These are phyloP conservation scores for Micoletzkya japonica DNA, from an alignment of 2,888 invertebrate genomes.

Conservation along the genomic window DNA sequence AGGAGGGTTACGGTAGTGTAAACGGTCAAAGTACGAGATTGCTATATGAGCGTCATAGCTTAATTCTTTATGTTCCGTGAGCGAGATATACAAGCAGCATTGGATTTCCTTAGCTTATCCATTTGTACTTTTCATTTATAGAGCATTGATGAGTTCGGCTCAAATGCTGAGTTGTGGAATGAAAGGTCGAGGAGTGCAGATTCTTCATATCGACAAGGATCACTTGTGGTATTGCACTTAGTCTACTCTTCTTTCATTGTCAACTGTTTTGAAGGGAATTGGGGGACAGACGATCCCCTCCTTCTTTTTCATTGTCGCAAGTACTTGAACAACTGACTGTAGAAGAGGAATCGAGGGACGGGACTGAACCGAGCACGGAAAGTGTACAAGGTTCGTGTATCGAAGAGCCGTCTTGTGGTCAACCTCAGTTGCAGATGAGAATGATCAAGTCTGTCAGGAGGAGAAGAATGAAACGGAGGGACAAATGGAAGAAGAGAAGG, in stretches of 20 bases:
- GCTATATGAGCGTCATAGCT: no score
- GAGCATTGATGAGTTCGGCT: slow-evolving; percentile 48
- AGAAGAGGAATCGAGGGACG: neutral
- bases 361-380: no score
- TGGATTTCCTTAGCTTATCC: no score
- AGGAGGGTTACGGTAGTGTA: no score
- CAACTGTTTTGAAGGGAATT: slow-evolving; percentile 39
- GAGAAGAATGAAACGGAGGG: slow-evolving; percentile 1
- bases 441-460: slow-evolving; percentile 17
- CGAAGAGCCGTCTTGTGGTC: neutral
- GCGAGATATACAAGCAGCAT: no score
- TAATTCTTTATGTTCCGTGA: no score
- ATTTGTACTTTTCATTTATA: neutral
- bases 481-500: slow-evolving; percentile 14
- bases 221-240: slow-evolving; percentile 45
- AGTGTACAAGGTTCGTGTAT: no score
- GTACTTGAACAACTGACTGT: slow-evolving; percentile 22
- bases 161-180: slow-evolving; percentile 48
- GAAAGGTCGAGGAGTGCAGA: slow-evolving; percentile 53
- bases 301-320: slow-evolving; percentile 30
- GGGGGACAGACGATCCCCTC: slow-evolving; percentile 40
- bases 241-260: neutral
- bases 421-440: neutral
- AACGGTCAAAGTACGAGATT: no score
- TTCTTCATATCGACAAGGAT: slow-evolving; percentile 53